Base-by-base conservation (phyloP, 1,140 invertebrate genomes). In the Limonius californicus region DNA sequence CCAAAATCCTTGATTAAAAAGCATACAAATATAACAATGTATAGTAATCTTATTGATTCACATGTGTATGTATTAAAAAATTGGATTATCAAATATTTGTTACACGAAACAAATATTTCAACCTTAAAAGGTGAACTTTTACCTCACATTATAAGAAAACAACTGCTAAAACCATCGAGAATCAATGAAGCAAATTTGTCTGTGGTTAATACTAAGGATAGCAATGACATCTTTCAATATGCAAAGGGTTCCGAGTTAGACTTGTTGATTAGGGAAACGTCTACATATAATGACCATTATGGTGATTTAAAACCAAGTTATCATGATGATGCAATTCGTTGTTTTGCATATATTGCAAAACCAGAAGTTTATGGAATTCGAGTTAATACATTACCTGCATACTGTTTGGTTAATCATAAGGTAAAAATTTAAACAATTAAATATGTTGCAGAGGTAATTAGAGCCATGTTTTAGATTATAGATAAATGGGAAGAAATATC, bases 61-160 rank as follows among this genome's bases (percentile, higher is more conserved):
- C 94, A 97, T 82, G 82, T 95, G 4, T 97, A 97, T 78, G 75
- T 97, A 14, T 85, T 97, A 57, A 94, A 89, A 68, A 89, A 92
- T 68, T 93, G 89, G 88, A 81, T 95, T 1, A 74, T 95, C 1
- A 83, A 93, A 66, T 95, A 90, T 75, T 80, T 96, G 9, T 78
- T 85, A 23, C 82, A 84, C 57, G 85, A 90, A 73, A 84, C 86
- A 82, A 90, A 81, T 64, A 84, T 84, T 63, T 83, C 81, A 2
- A 92, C 93, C 1, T 73, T 97, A 0, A 96, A 95, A 80, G 92
- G 91, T 11, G 94, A 97, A 80, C 79, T 97, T 12, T 76, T 97
- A 45, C 94, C 95, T 1, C 86, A 89, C 70, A 84, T 95, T 59
- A 84, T 96, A 0, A 90, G 88, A 67, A 93, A 93, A 73, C 94